Evolutionary conservation across 92 coral and sea anemone species (phyloP), one percentile per base, ranked within the genome.

Genomic region (Porites evermanni): DNA sequence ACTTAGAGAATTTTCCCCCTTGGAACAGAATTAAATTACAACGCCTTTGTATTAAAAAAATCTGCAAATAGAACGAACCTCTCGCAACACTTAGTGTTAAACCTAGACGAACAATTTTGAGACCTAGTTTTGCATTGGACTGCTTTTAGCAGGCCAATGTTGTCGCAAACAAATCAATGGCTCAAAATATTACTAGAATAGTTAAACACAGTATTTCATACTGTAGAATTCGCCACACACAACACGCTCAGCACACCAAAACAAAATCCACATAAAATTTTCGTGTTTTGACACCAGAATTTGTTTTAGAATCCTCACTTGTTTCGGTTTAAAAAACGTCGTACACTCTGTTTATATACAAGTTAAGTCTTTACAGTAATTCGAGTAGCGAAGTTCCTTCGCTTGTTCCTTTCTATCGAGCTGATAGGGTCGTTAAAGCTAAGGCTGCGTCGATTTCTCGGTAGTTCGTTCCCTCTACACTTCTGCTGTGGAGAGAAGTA

Each of bases 381-480:
- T n/a, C 87, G 85, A 84, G 51, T 86, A 80, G 80, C 79, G 81
- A 81, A 69, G 84, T 47, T 87, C 52, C 61, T 32, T 50, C 74
- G 18, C 29, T 81, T 78, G 64, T 80, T 53, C 68, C 65, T 60
- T 23, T 74, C 81, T 90, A 92, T 23, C 95, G 94, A 67, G 93
- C 81, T 53, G 98, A 92, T 75, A 90, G 94, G n/a, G 92, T 92
- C 86, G 98, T 95, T 84, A 95, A 53, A 26, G 93, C 95, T 54
- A 95, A 64, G 0, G 98, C 98, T 0, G 98, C 98, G 76, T 94
- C 98, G 24, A 94, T 89, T 86, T 94, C 98, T 76, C 98, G 73
- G 82, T 94, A 91, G 87, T 94, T 89, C 19, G 95, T 86, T 16
- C 91, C 82, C 64, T 85, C 95, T 4, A 85, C 82, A 23, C 88